Evolutionary conservation across 2,888 invertebrate genomes (phyloP).

Genomic region (Clistopyga incitator): DNA sequence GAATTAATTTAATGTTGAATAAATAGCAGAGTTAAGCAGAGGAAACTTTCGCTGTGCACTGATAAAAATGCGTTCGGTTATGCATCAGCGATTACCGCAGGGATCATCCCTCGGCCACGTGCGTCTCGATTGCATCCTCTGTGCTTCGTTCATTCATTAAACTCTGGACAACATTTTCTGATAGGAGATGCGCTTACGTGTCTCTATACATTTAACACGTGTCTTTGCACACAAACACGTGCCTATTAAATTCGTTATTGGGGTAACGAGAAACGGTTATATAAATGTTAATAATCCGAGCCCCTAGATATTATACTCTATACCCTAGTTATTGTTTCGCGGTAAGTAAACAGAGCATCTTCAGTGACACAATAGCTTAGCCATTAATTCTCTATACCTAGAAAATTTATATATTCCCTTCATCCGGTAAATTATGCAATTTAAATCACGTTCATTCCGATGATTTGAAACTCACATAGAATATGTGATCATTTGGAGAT

Average conservation of each 20-base stretch:
- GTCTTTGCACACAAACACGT: not conserved
- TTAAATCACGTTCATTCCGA: no score
- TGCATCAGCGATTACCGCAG: not conserved
- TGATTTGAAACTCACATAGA: no score
- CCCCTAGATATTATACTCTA: not conserved
- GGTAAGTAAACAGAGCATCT: not conserved
- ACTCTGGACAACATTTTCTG: not conserved
- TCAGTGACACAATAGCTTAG: not conserved
- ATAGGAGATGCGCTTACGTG: constrained; percentile 15
- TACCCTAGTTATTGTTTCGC: not conserved
- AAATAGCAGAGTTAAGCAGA: not conserved
- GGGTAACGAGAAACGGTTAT: constrained; percentile 6
- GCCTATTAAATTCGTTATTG: not conserved
- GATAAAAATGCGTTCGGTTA: not conserved
- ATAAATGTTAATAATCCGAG: not conserved
- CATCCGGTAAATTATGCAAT: no score
- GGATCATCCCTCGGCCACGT: constrained; percentile 43
- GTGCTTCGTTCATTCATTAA: constrained; percentile 7
- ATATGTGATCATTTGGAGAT: no score
- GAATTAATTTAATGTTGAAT: not conserved
- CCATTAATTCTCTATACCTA: not conserved
- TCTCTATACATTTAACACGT: not conserved
- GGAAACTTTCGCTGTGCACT: not conserved
- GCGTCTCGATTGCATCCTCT: not conserved
- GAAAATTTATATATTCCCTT: not conserved